These are phyloP conservation scores for Ennomos quercinarius DNA, from an alignment of 2,888 invertebrate genomes.

Conservation along the genomic window DNA sequence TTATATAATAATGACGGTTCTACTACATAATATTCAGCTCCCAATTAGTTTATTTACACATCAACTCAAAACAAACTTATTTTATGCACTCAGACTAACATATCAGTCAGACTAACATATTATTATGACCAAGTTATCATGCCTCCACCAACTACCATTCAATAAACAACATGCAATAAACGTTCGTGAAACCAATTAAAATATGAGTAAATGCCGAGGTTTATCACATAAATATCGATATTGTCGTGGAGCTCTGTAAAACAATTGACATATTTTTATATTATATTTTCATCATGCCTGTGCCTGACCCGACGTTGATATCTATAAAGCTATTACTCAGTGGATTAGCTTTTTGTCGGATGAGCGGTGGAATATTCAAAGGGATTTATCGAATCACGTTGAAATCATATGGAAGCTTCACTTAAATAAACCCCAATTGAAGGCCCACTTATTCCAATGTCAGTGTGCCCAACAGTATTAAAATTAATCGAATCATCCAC, in stretches of 20 bases:
- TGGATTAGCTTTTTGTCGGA: constrained; percentile 82
- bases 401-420: constrained; percentile 58
- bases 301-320: constrained; percentile 77
- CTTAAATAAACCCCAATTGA: constrained; percentile 39
- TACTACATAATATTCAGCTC: too few relatives aligned
- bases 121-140: constrained; percentile 3
- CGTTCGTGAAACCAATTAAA: constrained; percentile 56
- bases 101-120: constrained; percentile 13
- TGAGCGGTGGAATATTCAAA: constrained; percentile 81
- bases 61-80: too few relatives aligned
- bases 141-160: constrained; percentile 15
- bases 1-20: too few relatives aligned
- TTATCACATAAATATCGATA: constrained; percentile 64
- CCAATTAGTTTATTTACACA: too few relatives aligned
- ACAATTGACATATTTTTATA: constrained; percentile 70
- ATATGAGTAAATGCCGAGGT: constrained; percentile 57
- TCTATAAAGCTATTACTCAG: constrained; percentile 81
- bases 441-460: too few relatives aligned
- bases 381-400: constrained; percentile 76
- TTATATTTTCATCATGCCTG: constrained; percentile 76
- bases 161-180: constrained; percentile 26
- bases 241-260: constrained; percentile 48
- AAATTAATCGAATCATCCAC: too few relatives aligned
- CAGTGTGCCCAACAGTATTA: too few relatives aligned
- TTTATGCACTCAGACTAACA: constrained; percentile 6